These are phyloP conservation scores for Napeogenes inachia DNA, from an alignment of 2,888 invertebrate species.

Conservation along the genomic window DNA sequence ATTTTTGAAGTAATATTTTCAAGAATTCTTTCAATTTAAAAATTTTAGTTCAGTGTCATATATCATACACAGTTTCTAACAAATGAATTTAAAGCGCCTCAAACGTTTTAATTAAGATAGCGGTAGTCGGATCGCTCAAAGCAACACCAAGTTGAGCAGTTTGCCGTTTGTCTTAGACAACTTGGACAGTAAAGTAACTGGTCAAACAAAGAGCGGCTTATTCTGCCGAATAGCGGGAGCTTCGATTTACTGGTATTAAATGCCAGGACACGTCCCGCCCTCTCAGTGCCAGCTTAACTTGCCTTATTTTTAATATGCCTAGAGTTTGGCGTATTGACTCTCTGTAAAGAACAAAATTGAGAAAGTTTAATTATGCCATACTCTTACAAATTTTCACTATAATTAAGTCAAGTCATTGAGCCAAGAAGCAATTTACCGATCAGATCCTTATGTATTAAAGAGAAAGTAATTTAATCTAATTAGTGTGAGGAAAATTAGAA, in stretches of 20 bases:
- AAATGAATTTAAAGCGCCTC: conserved; percentile 23
- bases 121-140: conserved; percentile 39
- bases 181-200: conserved; percentile 66
- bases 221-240: conserved; percentile 27
- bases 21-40: too few relatives aligned
- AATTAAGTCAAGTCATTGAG: too few relatives aligned
- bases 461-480: too few relatives aligned
- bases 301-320: too few relatives aligned
- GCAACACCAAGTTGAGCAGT: conserved; percentile 52
- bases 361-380: too few relatives aligned
- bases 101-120: conserved; percentile 64
- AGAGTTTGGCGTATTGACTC: too few relatives aligned
- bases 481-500: too few relatives aligned
- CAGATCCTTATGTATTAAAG: too few relatives aligned
- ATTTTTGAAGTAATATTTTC: too few relatives aligned
- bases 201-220: conserved; percentile 55
- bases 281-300: conserved; percentile 32
- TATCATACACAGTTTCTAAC: neutral
- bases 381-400: too few relatives aligned
- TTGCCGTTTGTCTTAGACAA: conserved; percentile 68
- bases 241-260: conserved; percentile 54
- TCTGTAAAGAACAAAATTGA: too few relatives aligned
- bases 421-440: too few relatives aligned
- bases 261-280: conserved; percentile 48
- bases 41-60: neutral